These are phyloP conservation scores for Podilymbus podiceps DNA, from an alignment of 2,113 vertebrate genomes.

Conservation along the genomic window DNA sequence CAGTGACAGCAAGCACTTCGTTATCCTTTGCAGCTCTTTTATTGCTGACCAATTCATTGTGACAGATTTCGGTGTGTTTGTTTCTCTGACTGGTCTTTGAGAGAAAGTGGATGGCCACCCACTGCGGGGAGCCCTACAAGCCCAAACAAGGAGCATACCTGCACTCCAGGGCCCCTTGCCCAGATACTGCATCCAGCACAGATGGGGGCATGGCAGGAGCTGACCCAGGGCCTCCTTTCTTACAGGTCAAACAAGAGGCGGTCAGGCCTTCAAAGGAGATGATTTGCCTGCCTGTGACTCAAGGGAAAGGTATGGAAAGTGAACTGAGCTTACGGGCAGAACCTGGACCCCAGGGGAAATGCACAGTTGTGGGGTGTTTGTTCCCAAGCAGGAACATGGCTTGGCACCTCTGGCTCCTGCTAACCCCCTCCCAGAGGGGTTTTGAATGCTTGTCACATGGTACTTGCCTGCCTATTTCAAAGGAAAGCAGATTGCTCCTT, in stretches of 20 bases:
- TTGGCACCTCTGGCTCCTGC: not conserved
- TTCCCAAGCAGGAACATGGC: not conserved
- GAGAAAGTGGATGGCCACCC: not conserved
- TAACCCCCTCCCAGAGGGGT: not conserved
- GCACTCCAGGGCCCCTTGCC: not conserved
- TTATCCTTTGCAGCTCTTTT: not conserved
- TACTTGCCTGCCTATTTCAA: not conserved
- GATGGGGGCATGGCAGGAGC: not conserved
- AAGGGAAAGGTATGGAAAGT: not conserved
- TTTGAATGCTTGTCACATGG: not conserved
- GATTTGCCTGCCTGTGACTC: not conserved
- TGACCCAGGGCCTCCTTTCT: not conserved
- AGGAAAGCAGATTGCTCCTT: not conserved
- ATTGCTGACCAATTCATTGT: not conserved
- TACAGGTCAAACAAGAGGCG: not conserved
- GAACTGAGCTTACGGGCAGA: not conserved
- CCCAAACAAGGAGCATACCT: not conserved
- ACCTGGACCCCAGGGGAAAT: not conserved
- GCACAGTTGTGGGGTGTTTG: not conserved
- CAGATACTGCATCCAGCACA: fast-evolving
- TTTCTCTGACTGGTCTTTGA: not conserved
- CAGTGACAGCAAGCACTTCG: not conserved
- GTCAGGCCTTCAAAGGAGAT: not conserved
- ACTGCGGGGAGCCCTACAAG: not conserved
- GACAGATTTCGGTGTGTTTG: not conserved